These are phyloP conservation scores for Maconellicoccus hirsutus DNA, from an alignment of 1,140 invertebrate species.

Conservation along the genomic window DNA sequence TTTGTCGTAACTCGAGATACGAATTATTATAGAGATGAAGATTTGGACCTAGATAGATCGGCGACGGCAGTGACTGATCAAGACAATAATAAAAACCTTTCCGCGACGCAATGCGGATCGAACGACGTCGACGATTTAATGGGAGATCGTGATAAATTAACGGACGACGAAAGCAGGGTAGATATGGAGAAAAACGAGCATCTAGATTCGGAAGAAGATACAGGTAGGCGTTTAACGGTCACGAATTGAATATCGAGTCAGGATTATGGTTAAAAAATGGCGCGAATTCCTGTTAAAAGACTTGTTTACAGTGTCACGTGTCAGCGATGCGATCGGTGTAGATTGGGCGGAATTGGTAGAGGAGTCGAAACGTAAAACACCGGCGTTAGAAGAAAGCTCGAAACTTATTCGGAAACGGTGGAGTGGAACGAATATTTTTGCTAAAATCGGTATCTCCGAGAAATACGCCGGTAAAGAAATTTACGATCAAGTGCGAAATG, in stretches of 20 bases:
- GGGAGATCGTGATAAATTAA: not conserved
- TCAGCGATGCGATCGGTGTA: constrained; percentile 78
- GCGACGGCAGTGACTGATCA: not conserved
- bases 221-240: not conserved
- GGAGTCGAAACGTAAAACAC: constrained; percentile 32
- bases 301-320: constrained; percentile 54
- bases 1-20: not conserved
- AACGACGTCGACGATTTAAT: constrained; percentile 2
- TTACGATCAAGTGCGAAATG: constrained; percentile 35
- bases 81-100: not conserved
- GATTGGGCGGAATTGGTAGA: constrained; percentile 78
- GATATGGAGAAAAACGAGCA: constrained; percentile 6
- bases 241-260: too few relatives aligned
- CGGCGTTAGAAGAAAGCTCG: constrained; percentile 35
- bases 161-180: not conserved
- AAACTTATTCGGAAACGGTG: constrained; percentile 55
- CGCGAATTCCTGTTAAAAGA: constrained; percentile 43
- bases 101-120: not conserved
- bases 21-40: not conserved
- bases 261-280: too few relatives aligned
- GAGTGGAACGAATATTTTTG: constrained; percentile 56
- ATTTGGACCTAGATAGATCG: not conserved
- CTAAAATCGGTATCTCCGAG: constrained; percentile 57
- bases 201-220: constrained; percentile 7
- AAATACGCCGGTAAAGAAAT: constrained; percentile 53